Conservation (phyloP, 2,797 vertebrate species). For the Diplodus puntazzo region DNA sequence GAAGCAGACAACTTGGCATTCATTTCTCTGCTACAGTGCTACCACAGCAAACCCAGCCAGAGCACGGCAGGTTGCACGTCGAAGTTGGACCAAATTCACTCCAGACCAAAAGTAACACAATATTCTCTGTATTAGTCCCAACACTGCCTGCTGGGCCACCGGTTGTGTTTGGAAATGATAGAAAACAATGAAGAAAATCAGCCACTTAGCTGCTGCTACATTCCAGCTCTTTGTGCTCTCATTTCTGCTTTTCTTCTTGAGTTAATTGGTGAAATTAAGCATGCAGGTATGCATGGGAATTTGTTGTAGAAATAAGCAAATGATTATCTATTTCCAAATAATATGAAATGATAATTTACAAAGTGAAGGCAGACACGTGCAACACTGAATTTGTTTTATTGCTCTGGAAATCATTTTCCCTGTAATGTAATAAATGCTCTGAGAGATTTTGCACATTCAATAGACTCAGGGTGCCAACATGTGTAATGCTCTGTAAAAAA, state of each 20-base stretch:
- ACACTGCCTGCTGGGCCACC: constrained; percentile 43
- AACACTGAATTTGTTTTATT: constrained; percentile 48
- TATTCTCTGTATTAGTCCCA: constrained; percentile 41
- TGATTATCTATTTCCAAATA: constrained; percentile 31
- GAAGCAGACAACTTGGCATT: constrained; percentile 55
- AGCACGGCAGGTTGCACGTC: constrained; percentile 24
- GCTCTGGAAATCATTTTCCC: constrained; percentile 38
- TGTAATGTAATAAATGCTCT: constrained; percentile 57
- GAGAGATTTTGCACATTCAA: constrained; percentile 43
- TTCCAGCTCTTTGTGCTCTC: constrained; percentile 12
- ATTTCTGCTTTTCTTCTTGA: constrained; percentile 28
- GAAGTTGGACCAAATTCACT: constrained; percentile 40
- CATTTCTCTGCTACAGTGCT: constrained; percentile 30
- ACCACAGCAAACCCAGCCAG: constrained; percentile 43
- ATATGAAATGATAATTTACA: constrained; percentile 36
- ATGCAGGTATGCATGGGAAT: constrained; percentile 9
- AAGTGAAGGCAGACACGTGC: constrained; percentile 34
- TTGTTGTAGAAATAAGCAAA: constrained; percentile 30
- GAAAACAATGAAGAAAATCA: constrained; percentile 45
- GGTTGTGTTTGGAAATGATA: constrained; percentile 27
- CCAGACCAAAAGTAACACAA: constrained; percentile 40
- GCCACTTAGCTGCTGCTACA: constrained; percentile 10
- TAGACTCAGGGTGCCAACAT: constrained; percentile 25
- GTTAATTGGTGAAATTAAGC: constrained; percentile 16
- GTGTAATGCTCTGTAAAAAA: constrained; percentile 39